Evolutionary conservation across 2,888 invertebrate species (phyloP).

Genomic region (Stegana nigrithorax): DNA sequence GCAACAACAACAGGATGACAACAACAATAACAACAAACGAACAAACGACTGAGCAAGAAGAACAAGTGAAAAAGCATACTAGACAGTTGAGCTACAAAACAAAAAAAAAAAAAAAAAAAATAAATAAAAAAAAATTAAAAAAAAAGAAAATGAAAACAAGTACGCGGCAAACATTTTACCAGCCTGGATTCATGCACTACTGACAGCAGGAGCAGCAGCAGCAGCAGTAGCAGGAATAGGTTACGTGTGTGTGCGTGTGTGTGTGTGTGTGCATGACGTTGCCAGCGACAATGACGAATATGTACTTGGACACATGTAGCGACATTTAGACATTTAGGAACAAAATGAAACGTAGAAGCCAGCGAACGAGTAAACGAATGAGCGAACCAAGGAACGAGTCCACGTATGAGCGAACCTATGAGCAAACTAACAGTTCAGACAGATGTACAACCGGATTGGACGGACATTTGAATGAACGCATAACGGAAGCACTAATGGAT

Average conservation of each 20-base stretch:
- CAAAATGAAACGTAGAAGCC: neutral
- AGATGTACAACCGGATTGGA: neutral
- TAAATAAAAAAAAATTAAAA: neutral
- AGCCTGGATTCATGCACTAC: too few relatives aligned
- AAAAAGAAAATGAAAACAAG: neutral
- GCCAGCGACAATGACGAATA: slow-evolving; percentile 13
- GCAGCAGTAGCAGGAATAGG: neutral
- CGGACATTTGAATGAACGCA: slow-evolving; percentile 33
- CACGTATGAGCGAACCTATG: neutral
- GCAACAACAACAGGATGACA: slow-evolving; percentile 3
- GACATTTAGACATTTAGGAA: slow-evolving; percentile 17
- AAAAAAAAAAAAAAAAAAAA: neutral
- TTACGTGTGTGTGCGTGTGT: too few relatives aligned
- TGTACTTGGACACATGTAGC: slow-evolving; percentile 18
- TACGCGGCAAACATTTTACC: too few relatives aligned
- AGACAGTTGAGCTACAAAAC: neutral
- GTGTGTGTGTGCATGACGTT: neutral
- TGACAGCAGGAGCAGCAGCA: neutral
- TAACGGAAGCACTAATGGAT: slow-evolving; percentile 43
- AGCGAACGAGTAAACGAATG: neutral
- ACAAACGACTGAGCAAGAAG: too few relatives aligned
- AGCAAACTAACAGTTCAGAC: neutral
- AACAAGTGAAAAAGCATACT: neutral
- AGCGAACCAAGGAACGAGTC: neutral
- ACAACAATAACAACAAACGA: neutral